Base-by-base conservation (phyloP, 2,888 invertebrate genomes). In the Sinelater perroti region DNA sequence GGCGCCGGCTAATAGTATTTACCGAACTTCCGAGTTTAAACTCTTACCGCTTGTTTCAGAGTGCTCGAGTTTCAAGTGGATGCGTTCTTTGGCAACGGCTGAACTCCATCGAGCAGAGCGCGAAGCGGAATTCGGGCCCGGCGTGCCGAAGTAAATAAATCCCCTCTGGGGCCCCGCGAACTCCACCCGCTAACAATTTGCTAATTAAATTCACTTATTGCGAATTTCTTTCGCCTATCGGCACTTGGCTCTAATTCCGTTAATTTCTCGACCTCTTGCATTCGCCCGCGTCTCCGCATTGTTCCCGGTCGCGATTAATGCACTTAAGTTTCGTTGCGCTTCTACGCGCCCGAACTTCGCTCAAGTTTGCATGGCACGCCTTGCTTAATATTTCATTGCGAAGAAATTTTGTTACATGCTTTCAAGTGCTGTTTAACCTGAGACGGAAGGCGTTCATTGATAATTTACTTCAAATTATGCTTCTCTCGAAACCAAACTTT, bases 21-120 rank as follows among this genome's bases (percentile, higher is more conserved):
- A 56, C 56, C 24, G 49, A 49, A 56, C 44, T 49, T 56, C 44
- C 24, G 40, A 56, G 44, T 50, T 56, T 56, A 42, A 56, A 56
- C 44, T 50, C 56, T 56, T 56, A 42, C 35, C 38, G 50, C 50
- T 45, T 50, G 44, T 33, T 56, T 56, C 44, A 56, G 35, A 56
- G 44, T 40, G 31, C 50, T 42, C 21, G 20, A 31, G 42, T 16
- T 51, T 52, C 42, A 20, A 52, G 52, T 30, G 31, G 11, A 30
- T 28, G 17, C 44, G n/a, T 28, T 30, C 30, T 30, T 14, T 16
- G 28, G 40, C 16, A 40, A 40, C 30, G 11, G 31, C 20, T 16
- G 28, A 38, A 51, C 44, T 52, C 44, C 35, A 40, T 38, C 30
- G 44, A 35, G 31, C 44, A 21, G 24, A 31, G 44, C 33, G 44